Evolutionary conservation across 2,797 vertebrate species (phyloP).

Genomic region (Gymnodraco acuticeps): DNA sequence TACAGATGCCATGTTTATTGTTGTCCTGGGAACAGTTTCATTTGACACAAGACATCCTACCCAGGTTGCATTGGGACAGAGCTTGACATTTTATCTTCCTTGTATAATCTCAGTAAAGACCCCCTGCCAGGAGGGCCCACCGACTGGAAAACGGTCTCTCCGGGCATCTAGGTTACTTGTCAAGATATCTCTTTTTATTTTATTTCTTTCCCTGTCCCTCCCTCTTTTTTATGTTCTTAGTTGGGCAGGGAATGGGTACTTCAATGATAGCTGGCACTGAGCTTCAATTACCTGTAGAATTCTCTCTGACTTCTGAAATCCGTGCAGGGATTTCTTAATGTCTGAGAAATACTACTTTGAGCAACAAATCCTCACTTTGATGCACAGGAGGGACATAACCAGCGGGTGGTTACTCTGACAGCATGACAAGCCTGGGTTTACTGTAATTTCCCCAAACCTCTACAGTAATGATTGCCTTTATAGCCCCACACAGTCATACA

Average conservation of each 20-base stretch:
- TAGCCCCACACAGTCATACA: background rate
- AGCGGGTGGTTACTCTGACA: constrained; percentile 23
- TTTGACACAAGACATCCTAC: constrained; percentile 64
- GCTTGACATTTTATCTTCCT: constrained; percentile 68
- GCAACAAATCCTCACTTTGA: constrained; percentile 20
- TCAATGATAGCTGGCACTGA: constrained; percentile 28
- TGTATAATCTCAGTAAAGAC: constrained; percentile 57
- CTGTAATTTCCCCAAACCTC: background rate
- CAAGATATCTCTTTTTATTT: constrained; percentile 36
- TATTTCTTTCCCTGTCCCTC: background rate
- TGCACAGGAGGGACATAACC: constrained; percentile 19
- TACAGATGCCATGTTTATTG: constrained; percentile 45
- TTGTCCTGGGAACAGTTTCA: constrained; percentile 61
- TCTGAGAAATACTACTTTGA: constrained; percentile 22
- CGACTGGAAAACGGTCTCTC: constrained; percentile 51
- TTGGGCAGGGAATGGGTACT: constrained; percentile 22
- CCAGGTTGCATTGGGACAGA: constrained; percentile 56
- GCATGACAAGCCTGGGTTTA: background rate
- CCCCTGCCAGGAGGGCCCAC: constrained; percentile 46
- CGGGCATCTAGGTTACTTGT: constrained; percentile 8
- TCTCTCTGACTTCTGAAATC: constrained; percentile 30
- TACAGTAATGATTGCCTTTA: background rate
- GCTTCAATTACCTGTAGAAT: constrained; percentile 48
- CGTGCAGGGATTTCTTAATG: constrained; percentile 33
- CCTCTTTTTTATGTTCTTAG: constrained; percentile 33